Base-by-base conservation (phyloP, 2,113 vertebrate genomes). In the Ctenodactylus gundi region DNA sequence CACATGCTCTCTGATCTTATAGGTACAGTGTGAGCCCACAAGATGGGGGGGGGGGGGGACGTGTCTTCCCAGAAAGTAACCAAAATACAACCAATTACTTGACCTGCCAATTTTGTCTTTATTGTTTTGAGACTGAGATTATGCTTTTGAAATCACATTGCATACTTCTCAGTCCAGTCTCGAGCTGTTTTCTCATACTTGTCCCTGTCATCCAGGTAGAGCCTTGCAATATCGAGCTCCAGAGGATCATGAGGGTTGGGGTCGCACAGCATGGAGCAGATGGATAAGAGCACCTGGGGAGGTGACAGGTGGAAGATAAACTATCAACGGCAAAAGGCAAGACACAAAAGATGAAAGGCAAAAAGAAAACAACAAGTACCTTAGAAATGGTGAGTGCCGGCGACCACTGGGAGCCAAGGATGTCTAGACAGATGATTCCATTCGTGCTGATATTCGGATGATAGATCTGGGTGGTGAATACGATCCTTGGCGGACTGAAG, bases 321-420 rank as follows among this genome's bases (percentile, higher is more conserved):
- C n/a, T n/a, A n/a, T n/a, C n/a, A n/a, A n/a, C n/a, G n/a, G n/a
- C n/a, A n/a, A n/a, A n/a, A n/a, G n/a, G n/a, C n/a, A n/a, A n/a
- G n/a, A n/a, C n/a, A n/a, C n/a, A n/a, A n/a, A n/a, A n/a, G n/a
- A n/a, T n/a, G n/a, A n/a, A n/a, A n/a, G n/a, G n/a, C n/a, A n/a
- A n/a, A n/a, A n/a, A n/a, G n/a, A n/a, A n/a, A n/a, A n/a, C n/a
- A n/a, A n/a, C n/a, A n/a, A n/a, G n/a, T n/a, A n/a, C n/a, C n/a
- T n/a, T n/a, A n/a, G n/a, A n/a, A n/a, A 93, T 9, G 29, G 57
- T 91, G n/a, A 91, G 41, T 58, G 41, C 91, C n/a, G 73, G 91
- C 11, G 83, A 86, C 91, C 64, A 88, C 53, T 78, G 44, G 12
- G 70, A 55, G n/a, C 31, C 21, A 20, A 92, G 70, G 25, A 95